Evolutionary conservation across 1,140 invertebrate species (phyloP), one percentile per base, ranked within the genome.

Genomic region (Bombus waltoni): DNA sequence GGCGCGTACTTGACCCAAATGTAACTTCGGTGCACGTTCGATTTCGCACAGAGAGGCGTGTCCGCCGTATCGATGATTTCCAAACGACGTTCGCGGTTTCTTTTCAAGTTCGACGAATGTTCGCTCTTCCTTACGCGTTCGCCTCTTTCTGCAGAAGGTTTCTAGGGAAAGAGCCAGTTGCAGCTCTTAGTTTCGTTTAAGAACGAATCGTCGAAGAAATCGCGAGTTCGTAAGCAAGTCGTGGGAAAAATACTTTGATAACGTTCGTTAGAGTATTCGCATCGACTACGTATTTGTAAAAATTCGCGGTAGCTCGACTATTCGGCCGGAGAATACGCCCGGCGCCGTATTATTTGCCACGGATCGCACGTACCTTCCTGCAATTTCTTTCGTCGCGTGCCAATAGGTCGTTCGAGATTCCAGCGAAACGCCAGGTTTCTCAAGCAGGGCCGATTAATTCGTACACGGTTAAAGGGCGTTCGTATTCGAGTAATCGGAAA

Each of bases 1-100:
- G 32, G 35, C 15, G 47, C 28, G 40, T 81, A 73, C 70, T 62
- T 73, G 80, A 81, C 70, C 38, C 53, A 59, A 73, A 81, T 72
- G 47, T 47, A 6, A 25, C 38, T 53, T 53, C 18, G 47, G 22
- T 8, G 10, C 53, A 32, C 35, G 11, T 22, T 81, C 47, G 47
- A 53, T 53, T 59, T 73, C n/a, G 53, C 22, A 47, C 42, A 1
- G 18, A 13, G 4, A 74, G 42, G 18, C 35, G 13, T 4, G 15
- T 15, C 62, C 15, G 1, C 13, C 15, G 3, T 32, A 8, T 35
- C 3, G 4, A 5, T 40, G 6, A 0, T 15, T 28, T 11, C n/a
- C 11, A 62, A 13, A n/a, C 11, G 11, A 28, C 10, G 3, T 71
- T 42, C 70, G 11, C 2, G 4, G 28, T 71, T n/a, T 11, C 25